These are phyloP conservation scores for Spodoptera exigua DNA, from an alignment of 2,888 invertebrate genomes.

Conservation along the genomic window DNA sequence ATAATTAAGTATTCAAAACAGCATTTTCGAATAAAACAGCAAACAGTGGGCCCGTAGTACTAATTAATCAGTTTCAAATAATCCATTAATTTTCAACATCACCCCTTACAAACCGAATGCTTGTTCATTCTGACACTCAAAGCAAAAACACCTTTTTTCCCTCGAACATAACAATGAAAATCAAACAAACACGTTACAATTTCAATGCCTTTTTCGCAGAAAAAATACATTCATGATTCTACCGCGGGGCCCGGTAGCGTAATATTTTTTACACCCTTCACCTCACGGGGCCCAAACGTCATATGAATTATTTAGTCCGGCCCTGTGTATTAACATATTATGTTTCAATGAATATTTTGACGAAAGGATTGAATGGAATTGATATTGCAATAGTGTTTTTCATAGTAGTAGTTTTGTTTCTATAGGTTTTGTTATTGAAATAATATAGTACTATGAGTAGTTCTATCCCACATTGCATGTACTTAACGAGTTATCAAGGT, in stretches of 20 bases:
- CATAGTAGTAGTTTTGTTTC: too few species aligned
- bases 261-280: constrained; percentile 56
- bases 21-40: too few species aligned
- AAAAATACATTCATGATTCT: constrained; percentile 53
- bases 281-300: constrained; percentile 49
- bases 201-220: constrained; percentile 28
- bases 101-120: not conserved
- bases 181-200: constrained; percentile 23
- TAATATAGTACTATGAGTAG: too few species aligned
- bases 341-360: constrained; percentile 54
- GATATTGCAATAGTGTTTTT: constrained; percentile 16
- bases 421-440: too few species aligned
- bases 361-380: constrained; percentile 15
- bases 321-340: constrained; percentile 58
- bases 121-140: not conserved
- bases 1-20: too few species aligned
- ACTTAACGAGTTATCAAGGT: too few species aligned
- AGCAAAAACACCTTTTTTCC: constrained; percentile 1
- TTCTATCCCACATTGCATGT: too few species aligned
- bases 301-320: constrained; percentile 65
- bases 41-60: too few species aligned
- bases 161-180: constrained; percentile 32
- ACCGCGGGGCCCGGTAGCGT: constrained; percentile 20
- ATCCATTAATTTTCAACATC: too few species aligned
- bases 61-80: too few species aligned